These are phyloP conservation scores for Sibirionetta formosa DNA, from an alignment of 2,797 vertebrate species.

Conservation along the genomic window DNA sequence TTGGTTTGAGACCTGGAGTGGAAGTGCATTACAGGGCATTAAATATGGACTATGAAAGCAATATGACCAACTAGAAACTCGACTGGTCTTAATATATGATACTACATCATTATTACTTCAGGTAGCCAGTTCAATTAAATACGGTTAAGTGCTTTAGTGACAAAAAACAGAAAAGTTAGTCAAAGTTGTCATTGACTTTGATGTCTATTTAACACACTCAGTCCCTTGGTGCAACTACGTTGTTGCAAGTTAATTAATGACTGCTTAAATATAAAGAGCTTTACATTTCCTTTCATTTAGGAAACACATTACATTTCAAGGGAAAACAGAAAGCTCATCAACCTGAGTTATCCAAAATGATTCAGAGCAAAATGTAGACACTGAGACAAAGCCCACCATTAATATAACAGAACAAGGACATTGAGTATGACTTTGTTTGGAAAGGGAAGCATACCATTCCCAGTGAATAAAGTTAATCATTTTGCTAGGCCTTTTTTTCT, in stretches of 20 bases:
- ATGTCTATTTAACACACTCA: constrained; percentile 47
- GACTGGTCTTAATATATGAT: background rate
- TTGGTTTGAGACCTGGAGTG: background rate
- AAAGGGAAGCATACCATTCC: background rate
- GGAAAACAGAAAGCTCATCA: constrained; percentile 56
- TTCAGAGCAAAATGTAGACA: constrained; percentile 22
- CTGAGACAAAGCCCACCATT: constrained; percentile 2
- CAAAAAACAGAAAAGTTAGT: constrained; percentile 36
- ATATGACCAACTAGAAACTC: background rate
- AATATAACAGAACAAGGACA: constrained; percentile 29
- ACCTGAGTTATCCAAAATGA: constrained; percentile 28
- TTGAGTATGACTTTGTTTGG: background rate
- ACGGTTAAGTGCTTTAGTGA: constrained; percentile 45
- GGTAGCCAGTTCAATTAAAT: constrained; percentile 30
- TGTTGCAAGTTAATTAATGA: constrained; percentile 63
- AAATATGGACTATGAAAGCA: background rate
- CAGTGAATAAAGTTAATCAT: constrained; percentile 51
- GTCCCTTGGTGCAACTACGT: constrained; percentile 40
- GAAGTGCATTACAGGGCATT: background rate
- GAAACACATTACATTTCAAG: background rate
- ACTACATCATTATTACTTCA: constrained; percentile 20
- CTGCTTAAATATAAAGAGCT: constrained; percentile 43
- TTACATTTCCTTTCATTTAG: constrained; percentile 56
- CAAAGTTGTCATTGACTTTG: constrained; percentile 40
- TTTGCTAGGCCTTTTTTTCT: background rate